Evolutionary conservation across 2,113 vertebrate genomes (phyloP).

Genomic region (Lepisosteus osseus): DNA sequence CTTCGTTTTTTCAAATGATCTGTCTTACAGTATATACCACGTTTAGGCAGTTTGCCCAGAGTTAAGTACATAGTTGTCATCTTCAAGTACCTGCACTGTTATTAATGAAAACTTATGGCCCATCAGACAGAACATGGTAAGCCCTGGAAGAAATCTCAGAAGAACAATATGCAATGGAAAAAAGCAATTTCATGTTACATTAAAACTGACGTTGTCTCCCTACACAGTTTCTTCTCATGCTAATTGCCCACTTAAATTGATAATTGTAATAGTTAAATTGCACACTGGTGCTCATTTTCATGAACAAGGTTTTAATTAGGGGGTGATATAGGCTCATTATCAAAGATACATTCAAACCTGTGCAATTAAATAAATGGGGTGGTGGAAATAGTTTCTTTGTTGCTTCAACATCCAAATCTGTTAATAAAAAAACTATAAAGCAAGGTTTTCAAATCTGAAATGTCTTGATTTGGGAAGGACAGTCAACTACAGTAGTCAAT

Average conservation of each 20-base stretch:
- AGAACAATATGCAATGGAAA: slow-evolving; percentile 50
- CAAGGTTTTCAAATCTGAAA: no score
- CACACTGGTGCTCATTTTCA: slow-evolving; percentile 42
- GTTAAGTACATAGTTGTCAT: slow-evolving; percentile 69
- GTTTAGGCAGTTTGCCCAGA: slow-evolving; percentile 65
- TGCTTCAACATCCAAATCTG: no score
- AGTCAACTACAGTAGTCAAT: no score
- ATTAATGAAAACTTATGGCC: slow-evolving; percentile 76
- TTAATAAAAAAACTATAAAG: no score
- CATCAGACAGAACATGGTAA: slow-evolving; percentile 62
- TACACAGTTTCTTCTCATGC: slow-evolving; percentile 39
- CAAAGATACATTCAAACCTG: slow-evolving; percentile 33
- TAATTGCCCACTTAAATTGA: slow-evolving; percentile 49
- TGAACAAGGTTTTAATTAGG: slow-evolving; percentile 42
- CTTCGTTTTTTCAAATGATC: slow-evolving; percentile 55
- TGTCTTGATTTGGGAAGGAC: no score
- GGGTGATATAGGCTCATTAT: slow-evolving; percentile 29
- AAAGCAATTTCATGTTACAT: slow-evolving; percentile 49
- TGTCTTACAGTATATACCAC: slow-evolving; percentile 59
- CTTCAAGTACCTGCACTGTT: slow-evolving; percentile 60
- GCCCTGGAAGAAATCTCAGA: slow-evolving; percentile 51
- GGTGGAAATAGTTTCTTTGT: no score
- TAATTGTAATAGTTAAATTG: slow-evolving; percentile 42
- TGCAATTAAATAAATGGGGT: slow-evolving; percentile 29
- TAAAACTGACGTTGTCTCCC: slow-evolving; percentile 44